phyloP scores from a whole-genome alignment of 2,888 invertebrate genomes.

The Nemoura dubitans region DNA sequence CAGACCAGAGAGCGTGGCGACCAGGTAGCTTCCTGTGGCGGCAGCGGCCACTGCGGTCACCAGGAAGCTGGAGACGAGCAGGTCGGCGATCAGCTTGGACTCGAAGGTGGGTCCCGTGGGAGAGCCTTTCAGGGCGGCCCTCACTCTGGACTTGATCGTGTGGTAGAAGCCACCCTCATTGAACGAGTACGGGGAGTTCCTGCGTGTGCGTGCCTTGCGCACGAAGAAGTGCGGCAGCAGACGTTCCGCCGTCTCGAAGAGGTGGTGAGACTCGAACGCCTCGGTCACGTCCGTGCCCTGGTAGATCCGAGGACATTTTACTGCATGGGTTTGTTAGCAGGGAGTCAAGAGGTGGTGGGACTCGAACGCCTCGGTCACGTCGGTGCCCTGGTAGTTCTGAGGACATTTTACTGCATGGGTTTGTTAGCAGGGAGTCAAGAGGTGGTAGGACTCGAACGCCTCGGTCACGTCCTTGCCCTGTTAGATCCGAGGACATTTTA shows the following conservation, averaged over 20 bases:
- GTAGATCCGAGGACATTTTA: neutral
- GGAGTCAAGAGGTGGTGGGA: constrained; percentile 75
- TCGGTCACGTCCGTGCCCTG: constrained; percentile 79
- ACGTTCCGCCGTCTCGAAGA: constrained; percentile 67
- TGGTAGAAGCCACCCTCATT: constrained; percentile 77
- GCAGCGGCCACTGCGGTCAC: constrained; percentile 55
- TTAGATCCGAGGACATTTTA: neutral
- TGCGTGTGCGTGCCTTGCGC: constrained; percentile 68
- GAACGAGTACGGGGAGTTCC: constrained; percentile 79
- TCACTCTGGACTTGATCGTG: constrained; percentile 62
- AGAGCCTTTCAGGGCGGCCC: constrained; percentile 32
- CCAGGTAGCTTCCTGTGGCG: constrained; percentile 50
- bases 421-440: constrained; percentile 60
- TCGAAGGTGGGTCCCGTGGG: constrained; percentile 33
- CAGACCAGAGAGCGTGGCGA: constrained; percentile 65
- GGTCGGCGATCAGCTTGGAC: constrained; percentile 54
- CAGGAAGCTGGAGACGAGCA: constrained; percentile 59
- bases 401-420: neutral
- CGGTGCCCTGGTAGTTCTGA: constrained; percentile 68
- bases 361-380: constrained; percentile 67
- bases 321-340: neutral
- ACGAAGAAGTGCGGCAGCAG: constrained; percentile 62
- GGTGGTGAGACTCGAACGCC: constrained; percentile 67
- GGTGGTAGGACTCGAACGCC: constrained; percentile 67
- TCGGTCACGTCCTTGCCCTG: constrained; percentile 79